A percentile compares a stretch with the other conserved stretches of the same genome.
Conservation (phyloP, 2,888 invertebrate genomes). For the Xanthia icteritia region DNA sequence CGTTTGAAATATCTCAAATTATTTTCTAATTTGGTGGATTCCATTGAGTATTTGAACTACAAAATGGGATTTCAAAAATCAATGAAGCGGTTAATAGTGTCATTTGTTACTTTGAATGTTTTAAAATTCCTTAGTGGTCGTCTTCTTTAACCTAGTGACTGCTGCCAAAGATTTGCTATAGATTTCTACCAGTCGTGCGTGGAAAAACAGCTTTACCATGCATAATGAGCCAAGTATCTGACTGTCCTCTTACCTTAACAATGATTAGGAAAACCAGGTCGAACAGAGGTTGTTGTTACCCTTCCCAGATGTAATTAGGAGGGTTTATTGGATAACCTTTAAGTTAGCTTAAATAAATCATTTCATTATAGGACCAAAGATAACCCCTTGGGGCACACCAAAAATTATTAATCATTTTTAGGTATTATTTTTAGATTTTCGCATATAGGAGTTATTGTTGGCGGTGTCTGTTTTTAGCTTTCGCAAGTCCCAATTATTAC, state of each 20-base stretch:
- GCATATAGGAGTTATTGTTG: background rate
- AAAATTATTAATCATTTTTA: background rate
- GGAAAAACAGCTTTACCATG: slow-evolving; percentile 18
- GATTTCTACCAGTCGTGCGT: slow-evolving; percentile 6
- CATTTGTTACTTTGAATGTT: slow-evolving; percentile 16
- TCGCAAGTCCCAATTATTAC: background rate
- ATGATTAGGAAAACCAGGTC: slow-evolving; percentile 9
- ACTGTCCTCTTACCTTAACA: slow-evolving; percentile 1
- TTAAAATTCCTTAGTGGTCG: slow-evolving; percentile 8
- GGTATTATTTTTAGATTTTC: background rate
- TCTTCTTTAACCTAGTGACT: slow-evolving; percentile 36
- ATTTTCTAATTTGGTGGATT: slow-evolving; percentile 34
- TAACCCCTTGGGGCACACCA: background rate
- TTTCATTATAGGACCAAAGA: background rate
- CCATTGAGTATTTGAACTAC: slow-evolving; percentile 28
- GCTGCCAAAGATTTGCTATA: slow-evolving; percentile 35
- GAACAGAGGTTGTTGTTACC: background rate
- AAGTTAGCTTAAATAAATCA: background rate
- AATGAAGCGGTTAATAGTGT: slow-evolving; percentile 18
- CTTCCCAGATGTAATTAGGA: background rate
- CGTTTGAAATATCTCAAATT: slow-evolving; percentile 36
- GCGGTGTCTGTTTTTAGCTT: background rate
- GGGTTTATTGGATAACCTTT: background rate
- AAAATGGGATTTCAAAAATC: slow-evolving; percentile 19
- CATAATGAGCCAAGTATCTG: slow-evolving; percentile 26